Evolutionary conservation across 92 coral and sea anemone species (phyloP).

Genomic region (Isaurus tuberculatus): DNA sequence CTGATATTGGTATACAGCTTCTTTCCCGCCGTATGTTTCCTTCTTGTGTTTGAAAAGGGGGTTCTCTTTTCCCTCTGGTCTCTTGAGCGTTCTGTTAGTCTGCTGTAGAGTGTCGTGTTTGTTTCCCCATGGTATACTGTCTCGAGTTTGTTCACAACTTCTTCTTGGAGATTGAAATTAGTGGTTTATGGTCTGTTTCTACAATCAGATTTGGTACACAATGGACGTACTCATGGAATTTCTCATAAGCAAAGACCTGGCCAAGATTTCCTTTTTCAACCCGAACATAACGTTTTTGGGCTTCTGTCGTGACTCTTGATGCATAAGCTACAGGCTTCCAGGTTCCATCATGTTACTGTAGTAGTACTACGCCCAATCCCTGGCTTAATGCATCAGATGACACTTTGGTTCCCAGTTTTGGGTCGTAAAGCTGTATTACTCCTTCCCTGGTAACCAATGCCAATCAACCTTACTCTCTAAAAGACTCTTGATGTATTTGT

Average conservation of each 20-base stretch:
- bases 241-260: constrained; percentile 50
- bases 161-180: constrained; percentile 59
- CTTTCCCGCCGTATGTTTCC: too few relatives aligned
- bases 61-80: too few relatives aligned
- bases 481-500: constrained; percentile 19
- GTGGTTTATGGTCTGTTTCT: constrained; percentile 66
- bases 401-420: constrained; percentile 24
- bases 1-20: too few relatives aligned
- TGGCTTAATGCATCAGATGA: constrained; percentile 55
- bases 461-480: neutral
- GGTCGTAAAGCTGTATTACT: constrained; percentile 54
- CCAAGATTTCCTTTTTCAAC: constrained; percentile 59
- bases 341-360: constrained; percentile 48
- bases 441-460: constrained; percentile 31
- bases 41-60: too few relatives aligned
- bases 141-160: too few relatives aligned
- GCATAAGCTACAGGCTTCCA: constrained; percentile 66
- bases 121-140: too few relatives aligned
- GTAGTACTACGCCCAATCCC: constrained; percentile 59
- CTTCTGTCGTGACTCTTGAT: constrained; percentile 48
- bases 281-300: constrained; percentile 53
- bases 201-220: constrained; percentile 55
- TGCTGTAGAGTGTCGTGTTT: too few relatives aligned
- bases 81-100: too few relatives aligned
- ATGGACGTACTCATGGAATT: constrained; percentile 52